A percentile compares a stretch with the other conserved stretches of the same genome.
These are phyloP conservation scores for Agrotis exclamationis DNA, from an alignment of 2,888 invertebrate species.

Conservation along the genomic window DNA sequence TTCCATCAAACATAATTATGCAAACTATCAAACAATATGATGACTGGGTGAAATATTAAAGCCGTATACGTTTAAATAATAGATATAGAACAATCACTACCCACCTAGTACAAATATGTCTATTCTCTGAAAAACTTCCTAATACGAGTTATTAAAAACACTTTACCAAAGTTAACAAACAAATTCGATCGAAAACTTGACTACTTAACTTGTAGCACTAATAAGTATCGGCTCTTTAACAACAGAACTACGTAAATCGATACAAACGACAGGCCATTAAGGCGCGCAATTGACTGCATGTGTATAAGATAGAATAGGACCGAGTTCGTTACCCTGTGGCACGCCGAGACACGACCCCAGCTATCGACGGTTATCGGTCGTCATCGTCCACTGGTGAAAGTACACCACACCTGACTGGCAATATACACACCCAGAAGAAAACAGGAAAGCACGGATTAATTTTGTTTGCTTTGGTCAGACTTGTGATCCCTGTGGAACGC, in stretches of 20 bases:
- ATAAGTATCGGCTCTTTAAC: slow-evolving; percentile 65
- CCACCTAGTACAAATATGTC: neutral
- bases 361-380: slow-evolving; percentile 81
- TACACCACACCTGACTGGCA: slow-evolving; percentile 71
- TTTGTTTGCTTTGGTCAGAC: slow-evolving; percentile 41
- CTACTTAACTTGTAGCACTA: slow-evolving; percentile 61
- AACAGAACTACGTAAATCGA: slow-evolving; percentile 67
- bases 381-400: slow-evolving; percentile 74
- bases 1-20: neutral
- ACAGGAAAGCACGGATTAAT: slow-evolving; percentile 61
- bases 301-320: slow-evolving; percentile 69
- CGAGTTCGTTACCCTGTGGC: slow-evolving; percentile 81
- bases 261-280: slow-evolving; percentile 72
- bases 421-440: slow-evolving; percentile 51
- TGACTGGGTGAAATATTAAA: neutral
- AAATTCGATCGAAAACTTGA: slow-evolving; percentile 41
- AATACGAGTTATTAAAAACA: slow-evolving; percentile 19
- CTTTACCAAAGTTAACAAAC: slow-evolving; percentile 33
- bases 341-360: slow-evolving; percentile 73
- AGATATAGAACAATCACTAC: neutral
- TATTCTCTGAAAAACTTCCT: slow-evolving; percentile 15
- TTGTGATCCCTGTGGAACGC: slow-evolving; percentile 32
- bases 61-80: too few relatives aligned
- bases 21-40: neutral
- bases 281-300: slow-evolving; percentile 69